Conservation (phyloP, 2,113 vertebrate species). For the Callionymus lyra region DNA sequence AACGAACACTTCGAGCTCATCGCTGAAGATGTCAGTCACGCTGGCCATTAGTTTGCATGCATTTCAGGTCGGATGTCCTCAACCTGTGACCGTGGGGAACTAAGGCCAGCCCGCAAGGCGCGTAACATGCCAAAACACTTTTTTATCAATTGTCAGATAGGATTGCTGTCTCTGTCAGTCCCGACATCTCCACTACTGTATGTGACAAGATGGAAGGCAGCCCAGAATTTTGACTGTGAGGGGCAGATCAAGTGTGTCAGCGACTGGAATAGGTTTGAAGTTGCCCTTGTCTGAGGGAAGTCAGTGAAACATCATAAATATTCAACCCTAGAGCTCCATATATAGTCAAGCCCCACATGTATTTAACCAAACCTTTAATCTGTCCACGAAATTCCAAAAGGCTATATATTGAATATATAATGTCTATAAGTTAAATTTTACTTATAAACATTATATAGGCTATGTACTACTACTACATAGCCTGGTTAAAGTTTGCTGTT, state of each 20-base stretch:
- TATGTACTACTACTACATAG: too few relatives aligned
- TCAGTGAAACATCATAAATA: background rate
- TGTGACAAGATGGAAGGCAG: slow-evolving; percentile 38
- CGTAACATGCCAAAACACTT: slow-evolving; percentile 60
- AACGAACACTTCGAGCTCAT: slow-evolving; percentile 66
- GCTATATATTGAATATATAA: too few relatives aligned
- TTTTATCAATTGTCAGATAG: slow-evolving; percentile 59
- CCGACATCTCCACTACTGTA: slow-evolving; percentile 33
- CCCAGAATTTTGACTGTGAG: slow-evolving; percentile 34
- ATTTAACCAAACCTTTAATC: too few relatives aligned
- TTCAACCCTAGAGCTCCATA: too few relatives aligned
- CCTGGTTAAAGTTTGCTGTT: too few relatives aligned
- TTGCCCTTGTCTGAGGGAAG: slow-evolving; percentile 2
- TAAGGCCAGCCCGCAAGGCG: slow-evolving; percentile 48
- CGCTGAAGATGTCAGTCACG: slow-evolving; percentile 61
- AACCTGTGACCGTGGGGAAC: slow-evolving; percentile 57
- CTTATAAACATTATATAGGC: too few relatives aligned
- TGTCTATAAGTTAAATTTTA: too few relatives aligned
- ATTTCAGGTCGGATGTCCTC: slow-evolving; percentile 68
- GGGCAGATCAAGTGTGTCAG: slow-evolving; percentile 27
- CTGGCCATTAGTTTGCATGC: slow-evolving; percentile 63
- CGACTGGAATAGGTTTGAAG: slow-evolving; percentile 19
- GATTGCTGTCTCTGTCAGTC: slow-evolving; percentile 47
- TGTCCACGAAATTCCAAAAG: too few relatives aligned
- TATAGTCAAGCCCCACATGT: too few relatives aligned